Evolutionary conservation across 2,888 invertebrate species (phyloP).

Genomic region (Branchinecta sandiegonensis): DNA sequence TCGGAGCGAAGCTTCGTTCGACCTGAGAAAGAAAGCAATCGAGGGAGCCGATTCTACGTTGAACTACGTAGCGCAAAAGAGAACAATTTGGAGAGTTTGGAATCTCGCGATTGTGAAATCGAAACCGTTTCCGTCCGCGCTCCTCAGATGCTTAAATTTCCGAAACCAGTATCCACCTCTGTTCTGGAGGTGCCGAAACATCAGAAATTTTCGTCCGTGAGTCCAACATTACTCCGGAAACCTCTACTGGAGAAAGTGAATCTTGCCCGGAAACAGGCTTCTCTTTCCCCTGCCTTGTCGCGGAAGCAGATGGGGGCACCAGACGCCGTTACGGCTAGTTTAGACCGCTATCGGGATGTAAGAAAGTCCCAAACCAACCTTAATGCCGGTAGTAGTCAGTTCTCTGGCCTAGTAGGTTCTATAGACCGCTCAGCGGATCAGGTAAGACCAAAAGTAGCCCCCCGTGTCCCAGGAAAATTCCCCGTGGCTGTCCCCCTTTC

Average conservation of each 20-base stretch:
- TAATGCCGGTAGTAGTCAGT: constrained; percentile 1
- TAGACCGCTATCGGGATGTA: not conserved
- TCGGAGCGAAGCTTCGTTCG: not conserved
- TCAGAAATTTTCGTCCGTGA: not conserved
- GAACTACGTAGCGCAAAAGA: too few relatives aligned
- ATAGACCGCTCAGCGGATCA: not conserved
- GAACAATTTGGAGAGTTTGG: not conserved
- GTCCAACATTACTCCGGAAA: constrained; percentile 1
- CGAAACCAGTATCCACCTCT: not conserved
- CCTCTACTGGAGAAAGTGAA: not conserved
- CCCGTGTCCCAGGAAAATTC: too few relatives aligned
- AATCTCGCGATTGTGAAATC: constrained; percentile 11
- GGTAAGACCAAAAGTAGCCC: too few relatives aligned
- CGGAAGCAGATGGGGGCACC: not conserved
- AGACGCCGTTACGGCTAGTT: not conserved
- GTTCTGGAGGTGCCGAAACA: not conserved
- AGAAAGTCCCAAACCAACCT: not conserved
- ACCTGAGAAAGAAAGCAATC: not conserved
- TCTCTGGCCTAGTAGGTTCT: constrained; percentile 2
- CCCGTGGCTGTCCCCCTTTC: too few relatives aligned
- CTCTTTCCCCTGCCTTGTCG: constrained; percentile 7
- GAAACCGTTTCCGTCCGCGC: not conserved
- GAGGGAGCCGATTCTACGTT: constrained; percentile 7
- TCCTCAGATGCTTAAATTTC: not conserved
- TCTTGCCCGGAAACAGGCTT: not conserved